phyloP scores from a whole-genome alignment of 2,113 vertebrate genomes.

The Salminus brasiliensis region DNA sequence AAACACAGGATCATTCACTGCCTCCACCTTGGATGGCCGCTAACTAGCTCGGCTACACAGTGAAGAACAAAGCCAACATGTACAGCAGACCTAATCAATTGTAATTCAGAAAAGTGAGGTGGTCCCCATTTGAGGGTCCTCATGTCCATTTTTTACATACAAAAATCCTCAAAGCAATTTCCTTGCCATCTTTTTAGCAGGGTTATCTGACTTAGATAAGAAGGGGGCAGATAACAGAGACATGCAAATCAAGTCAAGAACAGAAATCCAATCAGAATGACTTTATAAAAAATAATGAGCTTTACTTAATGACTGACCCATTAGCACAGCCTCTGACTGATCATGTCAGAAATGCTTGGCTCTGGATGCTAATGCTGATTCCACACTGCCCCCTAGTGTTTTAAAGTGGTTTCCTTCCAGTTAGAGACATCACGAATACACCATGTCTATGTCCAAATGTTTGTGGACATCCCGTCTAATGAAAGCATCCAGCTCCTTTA shows the following conservation, averaged over 20 bases:
- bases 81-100: not conserved
- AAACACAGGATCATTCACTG: not conserved
- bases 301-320: not conserved
- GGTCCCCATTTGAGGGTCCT: not conserved
- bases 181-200: not conserved
- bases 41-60: too few relatives aligned
- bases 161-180: not conserved
- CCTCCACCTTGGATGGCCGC: not conserved
- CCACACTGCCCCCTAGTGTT: constrained; percentile 65
- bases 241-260: constrained; percentile 4
- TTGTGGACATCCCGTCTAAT: too few relatives aligned
- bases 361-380: constrained; percentile 29
- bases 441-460: too few relatives aligned
- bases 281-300: not conserved
- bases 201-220: not conserved
- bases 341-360: not conserved
- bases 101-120: not conserved
- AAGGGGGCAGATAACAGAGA: not conserved
- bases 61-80: not conserved
- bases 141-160: not conserved
- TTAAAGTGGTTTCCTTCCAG: not conserved
- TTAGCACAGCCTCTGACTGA: not conserved
- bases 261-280: not conserved
- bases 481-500: too few relatives aligned
- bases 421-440: not conserved